Conservation (phyloP, 1,140 invertebrate species). For the Elymnias hypermnestra region DNA sequence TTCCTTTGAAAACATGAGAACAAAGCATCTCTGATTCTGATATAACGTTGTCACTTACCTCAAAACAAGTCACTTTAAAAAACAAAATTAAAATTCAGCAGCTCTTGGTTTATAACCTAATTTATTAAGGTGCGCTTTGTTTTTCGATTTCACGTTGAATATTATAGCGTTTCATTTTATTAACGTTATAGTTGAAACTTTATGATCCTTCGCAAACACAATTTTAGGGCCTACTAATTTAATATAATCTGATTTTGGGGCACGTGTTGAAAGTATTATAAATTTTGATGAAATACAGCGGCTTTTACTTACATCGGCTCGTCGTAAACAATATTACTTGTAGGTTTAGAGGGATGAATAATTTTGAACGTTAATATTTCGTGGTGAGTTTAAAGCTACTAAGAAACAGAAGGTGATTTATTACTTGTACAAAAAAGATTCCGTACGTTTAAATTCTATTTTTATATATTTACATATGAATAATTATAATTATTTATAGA, state of each 20-base stretch:
- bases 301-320: not conserved
- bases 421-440: too few species aligned
- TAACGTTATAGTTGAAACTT: slow-evolving; percentile 15
- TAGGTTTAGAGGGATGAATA: not conserved
- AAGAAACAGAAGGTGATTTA: not conserved
- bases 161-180: slow-evolving; percentile 21
- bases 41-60: too few species aligned
- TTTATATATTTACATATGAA: too few species aligned
- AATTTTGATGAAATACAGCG: slow-evolving; percentile 4
- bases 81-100: too few species aligned
- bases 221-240: slow-evolving; percentile 8
- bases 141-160: slow-evolving; percentile 47
- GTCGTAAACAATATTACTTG: slow-evolving; percentile 3
- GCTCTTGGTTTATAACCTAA: slow-evolving; percentile 24
- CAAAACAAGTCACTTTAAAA: too few species aligned
- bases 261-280: slow-evolving; percentile 18
- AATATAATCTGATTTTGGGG: slow-evolving; percentile 15
- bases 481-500: too few species aligned
- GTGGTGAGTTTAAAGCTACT: not conserved
- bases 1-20: too few species aligned
- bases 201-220: slow-evolving; percentile 13
- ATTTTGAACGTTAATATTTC: not conserved
- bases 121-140: slow-evolving; percentile 50
- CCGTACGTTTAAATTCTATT: too few species aligned
- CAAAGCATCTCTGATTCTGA: too few species aligned